Conservation (phyloP, 1,140 invertebrate species). For the Pogonomyrmex californicus region DNA sequence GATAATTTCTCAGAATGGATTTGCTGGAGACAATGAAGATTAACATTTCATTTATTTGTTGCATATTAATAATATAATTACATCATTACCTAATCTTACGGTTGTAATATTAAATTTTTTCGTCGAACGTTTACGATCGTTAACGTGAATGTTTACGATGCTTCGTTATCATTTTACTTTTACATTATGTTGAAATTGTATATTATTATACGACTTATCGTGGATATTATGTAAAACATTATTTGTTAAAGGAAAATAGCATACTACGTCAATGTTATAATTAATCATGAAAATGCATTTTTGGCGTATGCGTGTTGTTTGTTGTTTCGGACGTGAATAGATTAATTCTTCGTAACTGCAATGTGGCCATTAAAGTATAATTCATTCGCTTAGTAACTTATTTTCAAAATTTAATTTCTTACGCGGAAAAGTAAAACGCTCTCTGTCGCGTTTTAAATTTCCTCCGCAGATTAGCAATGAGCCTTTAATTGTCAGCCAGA, state of each 20-base stretch:
- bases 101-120: not conserved
- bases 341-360: conserved; percentile 18
- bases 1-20: not conserved
- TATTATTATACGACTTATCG: not conserved
- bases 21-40: not conserved
- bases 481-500: not conserved
- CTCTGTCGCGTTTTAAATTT: not conserved
- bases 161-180: not conserved
- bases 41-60: not conserved
- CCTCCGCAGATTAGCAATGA: not conserved
- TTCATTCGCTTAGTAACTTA: conserved; percentile 15
- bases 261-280: not conserved
- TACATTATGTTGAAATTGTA: conserved; percentile 4
- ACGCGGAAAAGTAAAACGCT: not conserved
- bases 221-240: conserved; percentile 4
- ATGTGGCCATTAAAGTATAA: not conserved
- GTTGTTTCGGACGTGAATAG: not conserved
- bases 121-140: not conserved
- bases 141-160: not conserved
- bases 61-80: not conserved
- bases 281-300: conserved; percentile 31
- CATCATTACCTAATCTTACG: not conserved
- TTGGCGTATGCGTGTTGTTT: not conserved
- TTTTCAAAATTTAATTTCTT: conserved; percentile 3
- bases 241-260: not conserved